Evolutionary conservation across 2,113 vertebrate genomes (phyloP), one percentile per base, ranked within the genome.

Genomic region (Ailuropoda melanoleuca): DNA sequence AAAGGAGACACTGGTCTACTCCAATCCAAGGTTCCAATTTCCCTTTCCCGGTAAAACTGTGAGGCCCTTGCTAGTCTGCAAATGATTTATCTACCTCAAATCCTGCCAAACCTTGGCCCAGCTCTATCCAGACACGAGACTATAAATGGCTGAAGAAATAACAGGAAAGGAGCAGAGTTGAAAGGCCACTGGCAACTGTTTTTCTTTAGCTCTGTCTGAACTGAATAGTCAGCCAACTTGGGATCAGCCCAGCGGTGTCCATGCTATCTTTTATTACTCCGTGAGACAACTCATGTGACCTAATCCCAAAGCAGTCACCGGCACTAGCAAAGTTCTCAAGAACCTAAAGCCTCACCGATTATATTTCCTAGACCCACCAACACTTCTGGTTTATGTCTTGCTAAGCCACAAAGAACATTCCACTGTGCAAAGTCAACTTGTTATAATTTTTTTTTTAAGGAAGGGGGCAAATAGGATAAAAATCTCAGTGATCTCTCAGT

Each of bases 81-180:
- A 96, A 93, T 75, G 96, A 98, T 98, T 99, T 96, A 98, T 98
- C 98, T 98, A 83, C 84, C 95, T 93, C 6, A n/a, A 97, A 97
- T 98, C 97, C 91, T 98, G 94, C 96, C 98, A 98, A 97, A 98
- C 77, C 97, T 96, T 88, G 92, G 96, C 74, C 78, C 92, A 86
- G 88, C 94, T 97, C 92, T 98, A 94, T 98, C 91, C 64, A 87
- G 95, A 90, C 72, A 60, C 88, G 83, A 64, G 95, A 97, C 95
- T 98, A 98, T 98, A 98, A 98, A 98, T 98, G 98, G 98, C 70
- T 97, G 97, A 97, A 98, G 92, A 98, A 98, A 98, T 96, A 98
- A 96, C 88, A 96, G 56, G 97, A 93, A 64, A 70, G 96, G 96
- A 98, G 97, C 95, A 98, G 97, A 97, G 97, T 95, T 98, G 97